These are phyloP conservation scores for Drosophila ohnishii DNA, from an alignment of 1,140 invertebrate genomes.

Conservation along the genomic window DNA sequence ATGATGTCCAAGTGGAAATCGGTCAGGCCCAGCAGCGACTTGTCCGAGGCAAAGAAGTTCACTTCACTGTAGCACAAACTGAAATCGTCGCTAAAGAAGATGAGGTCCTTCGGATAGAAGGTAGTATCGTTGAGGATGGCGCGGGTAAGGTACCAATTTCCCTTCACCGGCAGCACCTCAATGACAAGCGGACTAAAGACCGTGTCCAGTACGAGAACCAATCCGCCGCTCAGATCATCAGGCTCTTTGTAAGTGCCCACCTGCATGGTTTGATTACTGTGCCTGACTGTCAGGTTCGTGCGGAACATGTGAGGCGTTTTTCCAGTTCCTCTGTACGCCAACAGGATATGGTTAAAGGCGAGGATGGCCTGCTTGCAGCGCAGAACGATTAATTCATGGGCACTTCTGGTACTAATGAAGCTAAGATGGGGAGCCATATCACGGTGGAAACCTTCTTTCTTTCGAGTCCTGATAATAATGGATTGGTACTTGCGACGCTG, in stretches of 20 bases:
- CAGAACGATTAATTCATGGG: slow-evolving; percentile 11
- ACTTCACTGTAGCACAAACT: slow-evolving; percentile 46
- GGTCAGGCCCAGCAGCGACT: slow-evolving; percentile 2
- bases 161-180: not conserved
- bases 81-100: slow-evolving; percentile 16
- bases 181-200: not conserved
- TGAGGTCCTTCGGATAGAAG: slow-evolving; percentile 6
- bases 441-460: too few species aligned
- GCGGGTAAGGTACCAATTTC: slow-evolving; percentile 36
- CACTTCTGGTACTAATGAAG: not conserved
- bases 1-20: slow-evolving; percentile 44
- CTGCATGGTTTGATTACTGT: not conserved
- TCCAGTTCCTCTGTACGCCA: not conserved
- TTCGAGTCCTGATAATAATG: fast-evolving
- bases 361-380: slow-evolving; percentile 9
- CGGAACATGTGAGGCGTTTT: slow-evolving; percentile 1
- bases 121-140: not conserved
- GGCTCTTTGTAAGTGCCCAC: not conserved
- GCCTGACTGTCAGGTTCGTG: not conserved
- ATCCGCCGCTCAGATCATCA: not conserved
- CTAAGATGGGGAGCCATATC: not conserved
- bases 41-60: not conserved
- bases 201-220: slow-evolving; percentile 11
- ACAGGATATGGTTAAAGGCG: not conserved
- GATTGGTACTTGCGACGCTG: slow-evolving; percentile 10